Conservation (phyloP, 2,888 invertebrate genomes). For the Pomacea canaliculata region DNA sequence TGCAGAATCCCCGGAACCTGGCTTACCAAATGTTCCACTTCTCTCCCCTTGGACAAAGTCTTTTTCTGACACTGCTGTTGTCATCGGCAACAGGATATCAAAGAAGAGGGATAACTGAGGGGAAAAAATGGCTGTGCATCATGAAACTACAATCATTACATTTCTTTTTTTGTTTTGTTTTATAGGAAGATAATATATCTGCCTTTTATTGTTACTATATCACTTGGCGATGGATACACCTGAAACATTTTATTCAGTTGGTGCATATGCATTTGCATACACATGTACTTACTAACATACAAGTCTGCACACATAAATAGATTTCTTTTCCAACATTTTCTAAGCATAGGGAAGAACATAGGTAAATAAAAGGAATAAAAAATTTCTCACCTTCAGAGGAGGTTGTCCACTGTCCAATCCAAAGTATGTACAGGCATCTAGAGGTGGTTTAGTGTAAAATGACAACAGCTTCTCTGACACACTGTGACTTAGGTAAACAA, state of each 20-base stretch:
- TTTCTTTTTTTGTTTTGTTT: no score
- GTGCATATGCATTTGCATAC: no score
- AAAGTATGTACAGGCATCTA: slow-evolving; percentile 73
- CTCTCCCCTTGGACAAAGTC: slow-evolving; percentile 66
- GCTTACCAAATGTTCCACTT: slow-evolving; percentile 47
- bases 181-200: no score
- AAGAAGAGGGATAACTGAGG: slow-evolving; percentile 73
- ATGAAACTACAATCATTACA: no score
- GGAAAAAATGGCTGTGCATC: neutral
- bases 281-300: no score
- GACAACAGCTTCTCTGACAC: slow-evolving; percentile 69
- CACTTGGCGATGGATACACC: no score
- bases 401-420: slow-evolving; percentile 72
- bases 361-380: no score
- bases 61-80: slow-evolving; percentile 63
- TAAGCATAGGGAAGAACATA: no score
- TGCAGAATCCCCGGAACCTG: slow-evolving; percentile 26
- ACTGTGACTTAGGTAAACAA: slow-evolving; percentile 69
- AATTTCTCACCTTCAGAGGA: slow-evolving; percentile 68
- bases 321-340: no score
- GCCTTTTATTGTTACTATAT: no score
- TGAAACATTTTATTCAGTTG: no score
- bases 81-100: slow-evolving; percentile 72
- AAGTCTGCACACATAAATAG: no score
- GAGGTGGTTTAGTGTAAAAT: slow-evolving; percentile 70